A percentile compares a stretch with the other conserved stretches of the same genome.
phyloP scores from a whole-genome alignment of 2,888 invertebrate genomes.

The Apamea epomidion region DNA sequence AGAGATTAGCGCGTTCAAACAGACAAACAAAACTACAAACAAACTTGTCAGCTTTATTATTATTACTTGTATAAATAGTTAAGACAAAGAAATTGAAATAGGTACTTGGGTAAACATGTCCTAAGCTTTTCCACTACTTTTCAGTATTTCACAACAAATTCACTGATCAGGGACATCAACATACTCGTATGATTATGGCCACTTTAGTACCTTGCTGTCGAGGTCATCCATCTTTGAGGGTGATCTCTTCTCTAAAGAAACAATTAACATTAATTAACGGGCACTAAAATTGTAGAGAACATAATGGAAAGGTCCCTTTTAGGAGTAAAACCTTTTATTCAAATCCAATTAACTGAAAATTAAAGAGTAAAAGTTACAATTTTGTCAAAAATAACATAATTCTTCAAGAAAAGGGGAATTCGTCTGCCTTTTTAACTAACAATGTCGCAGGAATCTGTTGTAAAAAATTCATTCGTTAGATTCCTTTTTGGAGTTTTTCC shows the following conservation, averaged over 20 bases:
- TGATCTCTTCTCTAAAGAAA: not conserved
- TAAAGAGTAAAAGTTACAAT: conserved; percentile 32
- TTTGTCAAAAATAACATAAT: conserved; percentile 25
- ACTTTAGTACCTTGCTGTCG: not conserved
- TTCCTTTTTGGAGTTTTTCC: not conserved
- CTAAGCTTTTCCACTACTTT: not conserved
- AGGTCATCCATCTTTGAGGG: not conserved
- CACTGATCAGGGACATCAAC: not conserved
- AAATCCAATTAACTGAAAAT: conserved; percentile 51
- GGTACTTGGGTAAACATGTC: not conserved
- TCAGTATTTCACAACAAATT: not conserved
- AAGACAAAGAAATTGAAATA: not conserved
- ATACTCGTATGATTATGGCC: not conserved
- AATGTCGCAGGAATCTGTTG: conserved; percentile 4
- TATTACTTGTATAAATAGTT: not conserved
- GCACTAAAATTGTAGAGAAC: not conserved
- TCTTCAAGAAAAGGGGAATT: conserved; percentile 11
- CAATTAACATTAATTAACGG: not conserved
- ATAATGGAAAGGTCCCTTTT: not conserved
- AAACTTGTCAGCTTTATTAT: too few relatives aligned
- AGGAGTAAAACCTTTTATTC: conserved; percentile 27
- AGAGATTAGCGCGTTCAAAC: too few relatives aligned
- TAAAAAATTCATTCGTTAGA: conserved; percentile 23
- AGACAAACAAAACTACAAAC: too few relatives aligned
- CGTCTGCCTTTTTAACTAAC: not conserved